Percentiles rank a stretch among this genome's conserved stretches.
Evolutionary conservation across 2,888 invertebrate species (phyloP).

Genomic region (Nemurella pictetii): DNA sequence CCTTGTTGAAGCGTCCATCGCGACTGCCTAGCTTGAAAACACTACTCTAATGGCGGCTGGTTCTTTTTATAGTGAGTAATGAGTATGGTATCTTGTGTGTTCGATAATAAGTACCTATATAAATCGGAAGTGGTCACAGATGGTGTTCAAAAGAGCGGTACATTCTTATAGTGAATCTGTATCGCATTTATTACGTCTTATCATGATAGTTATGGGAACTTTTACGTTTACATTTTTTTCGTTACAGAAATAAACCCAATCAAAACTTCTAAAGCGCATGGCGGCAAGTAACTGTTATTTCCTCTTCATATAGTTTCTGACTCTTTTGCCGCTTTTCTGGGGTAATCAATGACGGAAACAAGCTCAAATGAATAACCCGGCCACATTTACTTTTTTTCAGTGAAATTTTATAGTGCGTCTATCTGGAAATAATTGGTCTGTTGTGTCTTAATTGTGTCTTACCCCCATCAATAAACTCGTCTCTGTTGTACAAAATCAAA

Average conservation of each 20-base stretch:
- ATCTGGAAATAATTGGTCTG: too few species aligned
- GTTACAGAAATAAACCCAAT: background rate
- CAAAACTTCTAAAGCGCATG: background rate
- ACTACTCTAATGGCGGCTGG: background rate
- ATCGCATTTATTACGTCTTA: background rate
- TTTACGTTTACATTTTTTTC: background rate
- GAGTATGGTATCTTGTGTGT: background rate
- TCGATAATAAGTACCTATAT: background rate
- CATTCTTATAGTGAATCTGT: background rate
- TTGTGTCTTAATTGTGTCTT: too few species aligned
- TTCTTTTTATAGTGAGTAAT: background rate
- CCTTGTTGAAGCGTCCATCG: background rate
- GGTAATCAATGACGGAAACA: too few species aligned
- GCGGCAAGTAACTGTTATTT: too few species aligned
- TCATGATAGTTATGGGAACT: background rate
- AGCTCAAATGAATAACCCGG: too few species aligned
- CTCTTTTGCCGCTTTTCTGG: too few species aligned
- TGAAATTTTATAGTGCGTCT: too few species aligned
- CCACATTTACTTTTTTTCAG: too few species aligned
- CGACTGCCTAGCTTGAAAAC: background rate
- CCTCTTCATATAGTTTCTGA: too few species aligned
- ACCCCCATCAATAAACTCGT: too few species aligned
- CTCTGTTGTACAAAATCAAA: too few species aligned
- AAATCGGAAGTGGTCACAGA: background rate
- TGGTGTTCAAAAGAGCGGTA: background rate